Conservation (phyloP, 2,888 invertebrate genomes). For the Cerastis leucographa region DNA sequence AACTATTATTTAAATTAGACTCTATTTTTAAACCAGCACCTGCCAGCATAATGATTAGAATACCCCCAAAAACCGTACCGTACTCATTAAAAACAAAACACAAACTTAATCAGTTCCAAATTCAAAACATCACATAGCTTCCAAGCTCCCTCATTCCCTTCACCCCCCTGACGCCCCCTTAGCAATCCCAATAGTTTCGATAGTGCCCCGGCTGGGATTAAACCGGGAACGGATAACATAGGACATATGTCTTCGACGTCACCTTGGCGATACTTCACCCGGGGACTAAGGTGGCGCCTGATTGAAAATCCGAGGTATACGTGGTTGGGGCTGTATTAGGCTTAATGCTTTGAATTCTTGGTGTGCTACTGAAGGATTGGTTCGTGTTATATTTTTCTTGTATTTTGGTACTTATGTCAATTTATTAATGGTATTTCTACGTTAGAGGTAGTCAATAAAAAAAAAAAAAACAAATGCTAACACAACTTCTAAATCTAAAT, state of each 20-base stretch:
- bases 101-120: conserved; percentile 40
- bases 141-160: conserved; percentile 25
- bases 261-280: conserved; percentile 68
- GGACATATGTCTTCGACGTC: conserved; percentile 73
- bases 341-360: conserved; percentile 58
- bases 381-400: conserved; percentile 3
- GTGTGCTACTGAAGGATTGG: background rate
- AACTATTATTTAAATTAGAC: background rate
- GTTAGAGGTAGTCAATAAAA: background rate
- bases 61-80: background rate
- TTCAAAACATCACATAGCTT: conserved; percentile 47
- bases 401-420: background rate
- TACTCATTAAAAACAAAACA: conserved; percentile 47
- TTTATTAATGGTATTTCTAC: background rate
- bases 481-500: too few species aligned
- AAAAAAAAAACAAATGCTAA: background rate
- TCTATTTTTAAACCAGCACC: background rate
- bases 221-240: conserved; percentile 74
- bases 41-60: background rate
- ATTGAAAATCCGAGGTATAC: conserved; percentile 72
- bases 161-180: conserved; percentile 39
- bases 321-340: conserved; percentile 64
- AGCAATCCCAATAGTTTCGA: conserved; percentile 70
- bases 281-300: conserved; percentile 73
- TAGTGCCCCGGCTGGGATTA: conserved; percentile 74